Percentiles rank a stretch among this genome's conserved stretches.
Conservation (phyloP, 2,888 invertebrate species). For the Ochropleura leucogaster region DNA sequence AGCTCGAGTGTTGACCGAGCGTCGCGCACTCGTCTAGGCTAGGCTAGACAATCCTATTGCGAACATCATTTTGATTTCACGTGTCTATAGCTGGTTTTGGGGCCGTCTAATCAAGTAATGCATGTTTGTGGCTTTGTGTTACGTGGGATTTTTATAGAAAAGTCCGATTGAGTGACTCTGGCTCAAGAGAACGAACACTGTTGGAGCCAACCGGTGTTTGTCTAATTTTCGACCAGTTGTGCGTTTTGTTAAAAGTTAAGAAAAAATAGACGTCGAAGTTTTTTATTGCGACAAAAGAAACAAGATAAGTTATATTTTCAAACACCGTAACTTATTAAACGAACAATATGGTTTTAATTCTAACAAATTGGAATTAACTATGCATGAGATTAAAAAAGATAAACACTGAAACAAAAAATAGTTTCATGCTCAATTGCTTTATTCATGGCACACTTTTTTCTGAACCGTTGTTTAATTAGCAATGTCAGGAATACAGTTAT, state of each 20-base stretch:
- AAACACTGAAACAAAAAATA: constrained; percentile 40
- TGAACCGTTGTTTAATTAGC: constrained; percentile 40
- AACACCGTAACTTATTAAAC: constrained; percentile 37
- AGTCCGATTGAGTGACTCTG: not conserved
- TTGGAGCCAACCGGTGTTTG: not conserved
- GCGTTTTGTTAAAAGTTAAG: no score
- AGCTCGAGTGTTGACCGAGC: constrained; percentile 63
- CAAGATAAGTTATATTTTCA: not conserved
- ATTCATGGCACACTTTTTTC: constrained; percentile 53
- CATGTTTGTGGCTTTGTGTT: constrained; percentile 1
- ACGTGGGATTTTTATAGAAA: constrained; percentile 22
- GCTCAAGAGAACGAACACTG: not conserved
- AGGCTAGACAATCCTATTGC: constrained; percentile 33
- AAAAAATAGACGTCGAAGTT: not conserved
- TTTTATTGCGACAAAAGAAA: not conserved
- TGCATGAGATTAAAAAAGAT: constrained; percentile 55
- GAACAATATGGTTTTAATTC: constrained; percentile 12
- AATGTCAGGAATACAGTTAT: constrained; percentile 41
- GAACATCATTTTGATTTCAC: constrained; percentile 34
- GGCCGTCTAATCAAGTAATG: constrained; percentile 22
- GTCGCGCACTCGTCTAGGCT: constrained; percentile 40
- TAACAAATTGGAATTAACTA: constrained; percentile 46
- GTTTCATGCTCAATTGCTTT: constrained; percentile 56
- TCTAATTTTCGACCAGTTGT: not conserved
- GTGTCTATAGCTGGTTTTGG: constrained; percentile 7